Evolutionary conservation across 2,888 invertebrate genomes (phyloP), one percentile per base, ranked within the genome.

Genomic region (Chloroclystis v-ata): DNA sequence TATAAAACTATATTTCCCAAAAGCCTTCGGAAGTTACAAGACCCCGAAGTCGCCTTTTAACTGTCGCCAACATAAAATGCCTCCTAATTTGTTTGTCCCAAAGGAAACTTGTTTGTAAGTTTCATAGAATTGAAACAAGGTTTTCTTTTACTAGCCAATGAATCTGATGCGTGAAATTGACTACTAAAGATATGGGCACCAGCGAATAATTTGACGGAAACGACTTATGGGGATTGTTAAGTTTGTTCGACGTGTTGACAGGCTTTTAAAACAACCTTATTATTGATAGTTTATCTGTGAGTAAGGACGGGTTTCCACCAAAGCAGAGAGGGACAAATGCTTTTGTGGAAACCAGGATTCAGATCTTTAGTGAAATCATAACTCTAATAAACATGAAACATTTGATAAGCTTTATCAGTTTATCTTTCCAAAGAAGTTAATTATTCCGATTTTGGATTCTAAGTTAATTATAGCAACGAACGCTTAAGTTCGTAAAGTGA

Each of bases 51-150:
- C 48, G 33, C 35, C 37, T 47, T 47, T 43, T 39, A 48, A 49
- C 44, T 45, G 46, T 46, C 50, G 46, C 28, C 43, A 39, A 37
- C 50, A 50, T 43, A 50, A 46, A 50, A 50, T 43, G 39, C 26
- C 50, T 37, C 35, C 46, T 50, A 50, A 50, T 50, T 47, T 50
- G 43, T 46, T 50, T 50, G 43, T 46, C 50, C 50, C 46, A n/a
- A 28, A 46, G 39, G 50, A 38, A 50, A 46, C 46, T 50, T 50
- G 49, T 50, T 50, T 46, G 40, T 40, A 46, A 50, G 46, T 43
- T 46, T 46, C 30, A 47, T 30, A 46, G 37, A 43, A 50, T 50
- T 47, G 46, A 50, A 50, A 40, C 39, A 46, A 46, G 39, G 20
- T 39, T 49, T 49, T 37, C 37, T 46, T 42, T 43, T 43, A 43